Percentiles rank a stretch among this genome's conserved stretches.
phyloP scores from a whole-genome alignment of 2,113 vertebrate species.

The Apteryx owenii region DNA sequence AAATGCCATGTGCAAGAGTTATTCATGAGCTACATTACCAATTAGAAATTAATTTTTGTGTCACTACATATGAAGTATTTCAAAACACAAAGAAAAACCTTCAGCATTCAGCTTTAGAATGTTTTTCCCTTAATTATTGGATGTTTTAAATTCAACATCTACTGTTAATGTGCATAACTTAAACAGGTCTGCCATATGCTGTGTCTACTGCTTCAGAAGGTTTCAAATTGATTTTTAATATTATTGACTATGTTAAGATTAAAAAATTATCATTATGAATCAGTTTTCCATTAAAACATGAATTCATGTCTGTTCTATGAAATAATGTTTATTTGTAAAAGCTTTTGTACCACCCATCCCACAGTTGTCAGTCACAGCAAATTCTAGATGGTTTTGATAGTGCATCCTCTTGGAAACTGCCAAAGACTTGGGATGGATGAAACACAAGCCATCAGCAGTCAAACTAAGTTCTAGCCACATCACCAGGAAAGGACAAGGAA shows the following conservation, averaged over 20 bases:
- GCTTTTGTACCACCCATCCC: not conserved
- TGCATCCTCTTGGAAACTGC: not conserved
- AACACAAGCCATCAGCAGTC: not conserved
- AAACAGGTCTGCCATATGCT: slow-evolving; percentile 21
- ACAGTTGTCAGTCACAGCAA: not conserved
- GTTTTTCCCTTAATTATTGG: not conserved
- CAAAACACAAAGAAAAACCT: not conserved
- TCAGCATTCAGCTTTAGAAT: not conserved
- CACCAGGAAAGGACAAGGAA: not conserved
- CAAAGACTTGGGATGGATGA: not conserved
- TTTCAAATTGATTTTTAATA: not conserved
- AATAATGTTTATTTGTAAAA: not conserved
- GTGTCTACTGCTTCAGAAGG: slow-evolving; percentile 22
- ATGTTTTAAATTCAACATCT: not conserved
- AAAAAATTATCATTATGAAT: not conserved
- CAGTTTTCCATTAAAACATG: slow-evolving; percentile 15
- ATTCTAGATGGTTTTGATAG: not conserved
- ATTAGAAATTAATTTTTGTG: not conserved
- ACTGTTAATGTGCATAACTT: not conserved
- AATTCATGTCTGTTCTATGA: not conserved
- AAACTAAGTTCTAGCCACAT: not conserved
- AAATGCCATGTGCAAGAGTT: not conserved
- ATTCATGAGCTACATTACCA: not conserved
- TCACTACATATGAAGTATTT: not conserved
- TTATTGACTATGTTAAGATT: not conserved